Base-by-base conservation (phyloP, 2,113 vertebrate species). In the Apeltes quadracus region DNA sequence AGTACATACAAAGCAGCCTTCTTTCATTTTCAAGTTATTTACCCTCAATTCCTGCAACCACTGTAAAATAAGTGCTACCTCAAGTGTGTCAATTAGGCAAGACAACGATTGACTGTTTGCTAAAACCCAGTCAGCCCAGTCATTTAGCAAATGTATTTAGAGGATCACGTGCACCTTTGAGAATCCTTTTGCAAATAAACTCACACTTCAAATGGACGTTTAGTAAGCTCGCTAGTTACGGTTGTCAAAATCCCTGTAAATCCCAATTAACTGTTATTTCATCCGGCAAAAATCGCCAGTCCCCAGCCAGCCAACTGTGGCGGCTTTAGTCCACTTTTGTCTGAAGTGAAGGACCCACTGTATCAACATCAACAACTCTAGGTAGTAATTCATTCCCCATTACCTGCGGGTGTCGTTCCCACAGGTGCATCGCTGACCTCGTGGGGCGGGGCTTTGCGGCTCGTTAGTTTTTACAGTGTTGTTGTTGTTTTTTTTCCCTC, bases 11-110 rank as follows among this genome's bases (percentile, higher is more conserved):
- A 69, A 72, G 25, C 48, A 29, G 25, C 7, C 20, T 13, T 82
- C n/a, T n/a, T 55, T 58, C 3, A 36, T 55, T 70, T 74, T 55
- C 6, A 48, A 27, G 2, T 66, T 64, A 74, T 62, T 71, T 59
- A 23, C 65, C 64, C 64, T 32, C 5, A 43, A 20, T 44, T 61
- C 5, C 22, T 77, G 56, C 44, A 53, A 53, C 25, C 23, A 61
- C 59, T 64, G 32, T 62, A 61, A 69, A 86, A 72, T n/a, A 69
- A 83, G 55, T 72, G 78, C 70, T 75, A 66, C 61, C 23, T 67
- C 9, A 27, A 41, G 66, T 46, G 41, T 44, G 27, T 55, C 34
- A 55, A 71, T 54, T 56, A 70, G 20, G 46, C 15, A 76, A 64
- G 5, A 25, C 32, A 20, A 16, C 15, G 11, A 53, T 5, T 54